Evolutionary conservation across 2,888 invertebrate species (phyloP).

Genomic region (Alsophila aescularia): DNA sequence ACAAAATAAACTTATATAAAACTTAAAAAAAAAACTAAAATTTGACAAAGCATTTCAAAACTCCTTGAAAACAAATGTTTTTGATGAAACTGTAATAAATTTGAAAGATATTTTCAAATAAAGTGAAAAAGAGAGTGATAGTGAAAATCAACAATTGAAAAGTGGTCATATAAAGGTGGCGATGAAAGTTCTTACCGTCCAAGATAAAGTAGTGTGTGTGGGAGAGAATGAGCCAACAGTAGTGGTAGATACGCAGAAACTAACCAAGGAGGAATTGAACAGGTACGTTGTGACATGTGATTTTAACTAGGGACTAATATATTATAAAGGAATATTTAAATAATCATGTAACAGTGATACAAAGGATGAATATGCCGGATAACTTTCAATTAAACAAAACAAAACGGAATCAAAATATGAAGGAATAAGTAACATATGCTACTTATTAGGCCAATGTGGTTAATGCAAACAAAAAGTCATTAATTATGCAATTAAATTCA

Average conservation of each 20-base stretch:
- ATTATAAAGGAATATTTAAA: not conserved
- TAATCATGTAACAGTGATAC: too few relatives aligned
- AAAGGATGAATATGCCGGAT: too few relatives aligned
- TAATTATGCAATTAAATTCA: too few relatives aligned
- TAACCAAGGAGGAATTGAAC: slow-evolving; percentile 75
- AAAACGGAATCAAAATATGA: too few relatives aligned
- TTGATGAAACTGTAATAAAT: not conserved
- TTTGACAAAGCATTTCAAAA: not conserved
- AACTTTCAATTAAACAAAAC: too few relatives aligned
- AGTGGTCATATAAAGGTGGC: slow-evolving; percentile 35
- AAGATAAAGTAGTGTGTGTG: slow-evolving; percentile 70
- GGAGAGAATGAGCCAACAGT: slow-evolving; percentile 71
- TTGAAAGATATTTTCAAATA: slow-evolving; percentile 4
- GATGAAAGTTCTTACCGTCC: slow-evolving; percentile 76
- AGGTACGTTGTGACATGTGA: slow-evolving; percentile 52
- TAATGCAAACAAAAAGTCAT: too few relatives aligned
- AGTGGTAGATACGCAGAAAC: slow-evolving; percentile 56
- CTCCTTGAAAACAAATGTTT: not conserved
- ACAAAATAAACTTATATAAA: slow-evolving; percentile 35
- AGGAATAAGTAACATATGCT: too few relatives aligned
- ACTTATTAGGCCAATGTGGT: too few relatives aligned
- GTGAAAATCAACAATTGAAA: slow-evolving; percentile 5
- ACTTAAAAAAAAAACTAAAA: not conserved
- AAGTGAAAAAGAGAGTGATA: slow-evolving; percentile 14
- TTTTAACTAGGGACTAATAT: not conserved